These are phyloP conservation scores for Romanogobio albipinnatus DNA, from an alignment of 2,113 vertebrate species.

Conservation along the genomic window DNA sequence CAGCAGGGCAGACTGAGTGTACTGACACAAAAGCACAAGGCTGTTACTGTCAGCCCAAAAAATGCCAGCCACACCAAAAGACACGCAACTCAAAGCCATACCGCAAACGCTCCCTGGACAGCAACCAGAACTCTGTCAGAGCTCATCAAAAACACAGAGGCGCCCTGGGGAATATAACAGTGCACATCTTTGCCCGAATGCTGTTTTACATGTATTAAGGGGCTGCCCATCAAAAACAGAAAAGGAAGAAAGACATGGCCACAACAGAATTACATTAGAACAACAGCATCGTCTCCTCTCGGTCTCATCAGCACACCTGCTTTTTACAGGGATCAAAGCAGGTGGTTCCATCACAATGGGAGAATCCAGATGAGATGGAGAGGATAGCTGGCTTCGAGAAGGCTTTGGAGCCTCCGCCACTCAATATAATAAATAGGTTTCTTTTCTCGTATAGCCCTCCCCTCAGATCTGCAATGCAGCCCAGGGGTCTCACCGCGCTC, in stretches of 20 bases:
- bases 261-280: constrained; percentile 32
- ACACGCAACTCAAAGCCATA: background rate
- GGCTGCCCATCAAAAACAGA: constrained; percentile 20
- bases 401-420: constrained; percentile 17
- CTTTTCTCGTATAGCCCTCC: background rate
- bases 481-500: background rate
- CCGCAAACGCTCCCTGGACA: constrained; percentile 6
- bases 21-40: constrained; percentile 13
- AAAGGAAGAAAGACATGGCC: background rate
- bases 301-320: constrained; percentile 24
- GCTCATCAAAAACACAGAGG: constrained; percentile 11
- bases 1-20: background rate
- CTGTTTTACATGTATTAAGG: constrained; percentile 6
- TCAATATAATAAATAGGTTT: constrained; percentile 39
- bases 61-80: background rate
- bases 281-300: background rate
- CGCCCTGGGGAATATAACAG: constrained; percentile 1
- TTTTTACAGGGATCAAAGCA: constrained; percentile 41
- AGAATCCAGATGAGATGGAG: background rate
- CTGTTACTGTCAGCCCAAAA: constrained; percentile 25
- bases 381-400: constrained; percentile 22
- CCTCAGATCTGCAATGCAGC: constrained; percentile 18
- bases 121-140: constrained; percentile 19
- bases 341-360: constrained; percentile 14
- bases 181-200: constrained; percentile 6